Percentiles rank a stretch among this genome's conserved stretches.
phyloP scores from a whole-genome alignment of 2,888 invertebrate genomes.

The Germaria angustata region DNA sequence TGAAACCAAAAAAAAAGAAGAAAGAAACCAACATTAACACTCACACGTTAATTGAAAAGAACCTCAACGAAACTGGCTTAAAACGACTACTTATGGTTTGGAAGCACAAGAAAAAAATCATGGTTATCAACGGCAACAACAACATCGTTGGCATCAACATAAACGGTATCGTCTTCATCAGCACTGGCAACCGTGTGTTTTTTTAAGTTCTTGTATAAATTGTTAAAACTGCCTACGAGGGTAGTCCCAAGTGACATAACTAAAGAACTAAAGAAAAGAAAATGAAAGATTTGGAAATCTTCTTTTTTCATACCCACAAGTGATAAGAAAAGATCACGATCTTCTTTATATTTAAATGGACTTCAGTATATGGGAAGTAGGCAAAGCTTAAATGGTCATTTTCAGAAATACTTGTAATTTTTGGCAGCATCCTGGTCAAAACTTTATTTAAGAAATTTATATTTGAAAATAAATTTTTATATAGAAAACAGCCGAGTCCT shows the following conservation, averaged over 20 bases:
- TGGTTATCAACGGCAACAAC: conserved; percentile 16
- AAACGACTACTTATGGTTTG: conserved; percentile 42
- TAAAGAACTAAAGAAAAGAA: too few relatives aligned
- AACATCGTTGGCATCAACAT: conserved; percentile 5
- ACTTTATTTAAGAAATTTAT: too few relatives aligned
- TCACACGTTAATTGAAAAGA: conserved; percentile 20
- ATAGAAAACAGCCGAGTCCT: too few relatives aligned
- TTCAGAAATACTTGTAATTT: too few relatives aligned
- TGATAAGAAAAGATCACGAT: too few relatives aligned
- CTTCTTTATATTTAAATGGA: too few relatives aligned
- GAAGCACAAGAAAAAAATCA: background rate
- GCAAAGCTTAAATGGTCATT: too few relatives aligned
- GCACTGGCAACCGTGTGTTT: conserved; percentile 10
- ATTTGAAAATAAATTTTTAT: too few relatives aligned
- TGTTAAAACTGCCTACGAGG: background rate
- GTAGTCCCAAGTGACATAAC: background rate
- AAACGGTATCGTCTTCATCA: conserved; percentile 8
- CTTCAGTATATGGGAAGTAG: too few relatives aligned
- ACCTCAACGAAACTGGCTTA: conserved; percentile 47
- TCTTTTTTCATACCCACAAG: background rate
- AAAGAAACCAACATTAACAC: conserved; percentile 17
- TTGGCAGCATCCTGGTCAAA: too few relatives aligned
- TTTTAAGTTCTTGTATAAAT: background rate
- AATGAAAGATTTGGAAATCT: too few relatives aligned
- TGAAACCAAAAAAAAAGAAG: conserved; percentile 6